phyloP scores from a whole-genome alignment of 2,888 invertebrate genomes.

The Harpalus rubripes region DNA sequence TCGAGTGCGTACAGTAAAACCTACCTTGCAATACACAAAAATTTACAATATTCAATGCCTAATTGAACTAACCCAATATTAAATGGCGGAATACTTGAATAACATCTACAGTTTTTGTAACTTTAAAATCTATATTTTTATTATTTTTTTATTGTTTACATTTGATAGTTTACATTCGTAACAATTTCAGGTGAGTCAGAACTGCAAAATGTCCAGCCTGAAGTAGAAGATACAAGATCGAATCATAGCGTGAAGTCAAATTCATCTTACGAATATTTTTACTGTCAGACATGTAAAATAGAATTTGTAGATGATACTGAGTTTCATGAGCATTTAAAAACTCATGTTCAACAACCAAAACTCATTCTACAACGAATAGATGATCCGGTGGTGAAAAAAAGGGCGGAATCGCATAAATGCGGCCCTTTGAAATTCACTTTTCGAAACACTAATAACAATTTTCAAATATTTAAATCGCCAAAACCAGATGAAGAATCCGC shows the following conservation, averaged over 20 bases:
- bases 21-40: too few relatives aligned
- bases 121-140: too few relatives aligned
- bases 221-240: conserved; percentile 59
- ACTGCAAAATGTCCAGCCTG: conserved; percentile 15
- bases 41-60: too few relatives aligned
- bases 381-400: conserved; percentile 68
- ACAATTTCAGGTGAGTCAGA: conserved; percentile 51
- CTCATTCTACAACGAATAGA: conserved; percentile 69
- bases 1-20: too few relatives aligned
- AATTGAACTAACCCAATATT: too few relatives aligned
- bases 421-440: conserved; percentile 57
- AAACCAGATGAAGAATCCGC: neutral
- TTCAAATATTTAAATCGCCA: conserved; percentile 49
- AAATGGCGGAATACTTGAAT: too few relatives aligned
- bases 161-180: neutral
- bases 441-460: conserved; percentile 56
- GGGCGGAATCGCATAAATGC: conserved; percentile 55
- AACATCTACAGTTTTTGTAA: too few relatives aligned
- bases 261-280: conserved; percentile 68
- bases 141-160: neutral
- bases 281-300: conserved; percentile 70
- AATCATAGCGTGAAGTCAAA: conserved; percentile 53
- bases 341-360: conserved; percentile 70
- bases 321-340: conserved; percentile 68
- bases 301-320: conserved; percentile 70